Percentiles rank a stretch among this genome's conserved stretches.
Conservation (phyloP, 2,113 vertebrate genomes). For the Orientallactaga bullata region DNA sequence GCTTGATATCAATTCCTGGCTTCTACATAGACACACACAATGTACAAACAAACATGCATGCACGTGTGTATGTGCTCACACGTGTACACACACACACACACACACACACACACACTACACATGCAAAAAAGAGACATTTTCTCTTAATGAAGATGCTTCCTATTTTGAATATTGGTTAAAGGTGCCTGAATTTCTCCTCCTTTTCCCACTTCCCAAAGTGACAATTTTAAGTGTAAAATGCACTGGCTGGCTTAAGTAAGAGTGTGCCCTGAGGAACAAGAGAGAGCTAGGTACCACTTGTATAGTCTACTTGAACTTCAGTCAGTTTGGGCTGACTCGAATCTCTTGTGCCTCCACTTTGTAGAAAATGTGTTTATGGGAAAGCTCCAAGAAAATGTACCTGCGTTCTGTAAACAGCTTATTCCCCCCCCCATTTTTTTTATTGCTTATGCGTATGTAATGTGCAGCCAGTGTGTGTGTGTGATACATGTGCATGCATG, state of each 20-base stretch:
- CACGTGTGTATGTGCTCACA: no score
- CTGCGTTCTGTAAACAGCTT: slow-evolving; percentile 44
- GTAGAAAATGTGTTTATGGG: slow-evolving; percentile 10
- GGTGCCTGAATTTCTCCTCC: background rate
- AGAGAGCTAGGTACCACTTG: background rate
- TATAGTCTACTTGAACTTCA: background rate
- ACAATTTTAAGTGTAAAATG: background rate
- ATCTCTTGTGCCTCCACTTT: background rate
- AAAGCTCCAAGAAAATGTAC: background rate
- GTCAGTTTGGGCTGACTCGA: background rate
- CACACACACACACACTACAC: no score
- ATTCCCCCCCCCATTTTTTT: background rate
- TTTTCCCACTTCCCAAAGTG: background rate
- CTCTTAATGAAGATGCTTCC: slow-evolving; percentile 7
- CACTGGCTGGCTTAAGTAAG: background rate
- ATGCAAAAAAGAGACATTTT: background rate
- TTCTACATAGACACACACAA: no score
- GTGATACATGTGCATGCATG: no score
- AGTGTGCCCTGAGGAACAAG: background rate
- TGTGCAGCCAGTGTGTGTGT: no score
- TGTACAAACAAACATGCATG: no score
- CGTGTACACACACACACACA: no score
- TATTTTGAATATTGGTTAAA: slow-evolving; percentile 1
- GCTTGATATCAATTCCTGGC: no score
- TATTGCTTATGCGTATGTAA: no score